Evolutionary conservation across 2,888 invertebrate genomes (phyloP), one percentile per base, ranked within the genome.

Genomic region (Oithona nana): DNA sequence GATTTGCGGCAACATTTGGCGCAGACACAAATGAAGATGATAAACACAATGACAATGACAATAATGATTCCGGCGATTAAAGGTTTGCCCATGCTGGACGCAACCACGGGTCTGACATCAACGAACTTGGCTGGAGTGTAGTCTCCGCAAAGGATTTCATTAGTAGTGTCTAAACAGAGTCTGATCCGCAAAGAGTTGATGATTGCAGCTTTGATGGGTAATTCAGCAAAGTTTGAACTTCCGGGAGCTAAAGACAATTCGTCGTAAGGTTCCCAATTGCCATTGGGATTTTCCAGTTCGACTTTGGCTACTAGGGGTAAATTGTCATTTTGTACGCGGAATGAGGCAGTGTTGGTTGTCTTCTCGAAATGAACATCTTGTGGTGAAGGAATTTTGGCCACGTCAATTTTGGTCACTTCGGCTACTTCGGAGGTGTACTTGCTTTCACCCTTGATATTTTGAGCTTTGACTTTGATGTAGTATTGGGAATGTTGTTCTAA

Each of bases 401-500:
- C 80, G 67, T 88, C 86, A 22, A 92, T 88, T 68, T 85, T 83
- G 0, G 90, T 90, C 3, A 83, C 83, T 50, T 83, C 83, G 1
- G 81, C 78, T 55, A 87, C 81, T 71, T 88, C 88, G 68, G 86
- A 86, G 0, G 90, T 90, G 70, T 83, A 87, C 66, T 86, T 86
- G 65, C 89, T 89, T 67, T 83, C 82, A 20, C 88, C 88, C 73
- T 87, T 87, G 0, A 86, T 84, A 71, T 90, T 92, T 66, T 86
- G 79, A 0, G 89, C 89, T 74, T 87, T 88, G 64, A 86, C 82
- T 81, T 83, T 88, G 74, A 92, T 88, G 0, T 83, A 79, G 71
- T 89, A 92, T 28, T 81, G 81, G 71, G 86, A 87, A 72, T 90
- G 86, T 69, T 90, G 89, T 61, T 88, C 87, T 60, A 92, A 78